These are phyloP conservation scores for Iguana delicatissima DNA, from an alignment of 2,797 vertebrate genomes.

Conservation along the genomic window DNA sequence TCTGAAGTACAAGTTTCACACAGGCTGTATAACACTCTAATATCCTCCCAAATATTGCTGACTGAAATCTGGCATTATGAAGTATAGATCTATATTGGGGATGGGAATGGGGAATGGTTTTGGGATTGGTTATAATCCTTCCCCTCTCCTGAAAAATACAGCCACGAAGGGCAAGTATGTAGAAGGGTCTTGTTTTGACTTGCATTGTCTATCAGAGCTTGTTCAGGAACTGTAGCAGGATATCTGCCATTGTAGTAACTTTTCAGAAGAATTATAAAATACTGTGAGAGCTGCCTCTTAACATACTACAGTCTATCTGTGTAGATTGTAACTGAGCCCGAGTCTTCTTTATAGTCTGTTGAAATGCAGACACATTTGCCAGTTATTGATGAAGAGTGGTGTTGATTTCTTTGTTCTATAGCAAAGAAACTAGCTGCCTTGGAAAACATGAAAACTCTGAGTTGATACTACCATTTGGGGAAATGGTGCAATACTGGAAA, in stretches of 20 bases:
- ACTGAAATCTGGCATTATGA: not conserved
- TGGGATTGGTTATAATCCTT: not conserved
- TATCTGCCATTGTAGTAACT: not conserved
- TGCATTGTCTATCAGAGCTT: not conserved
- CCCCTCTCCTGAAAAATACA: not conserved
- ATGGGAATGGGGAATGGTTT: too few species aligned
- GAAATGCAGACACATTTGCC: not conserved
- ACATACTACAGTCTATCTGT: not conserved
- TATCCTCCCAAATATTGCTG: not conserved
- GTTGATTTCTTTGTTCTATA: not conserved
- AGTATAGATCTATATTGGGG: not conserved
- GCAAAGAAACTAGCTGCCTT: too few species aligned
- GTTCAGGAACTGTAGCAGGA: not conserved
- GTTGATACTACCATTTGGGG: too few species aligned
- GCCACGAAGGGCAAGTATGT: not conserved
- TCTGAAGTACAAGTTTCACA: conserved; percentile 35
- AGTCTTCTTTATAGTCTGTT: not conserved
- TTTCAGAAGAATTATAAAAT: not conserved
- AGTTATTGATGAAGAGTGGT: not conserved
- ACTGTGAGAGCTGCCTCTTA: not conserved
- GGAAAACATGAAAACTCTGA: too few species aligned
- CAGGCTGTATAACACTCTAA: fast-evolving
- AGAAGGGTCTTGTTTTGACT: not conserved
- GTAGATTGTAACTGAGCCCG: not conserved
- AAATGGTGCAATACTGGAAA: too few species aligned